Evolutionary conservation across 2,113 vertebrate genomes (phyloP), one percentile per base, ranked within the genome.

Genomic region (Zapus hudsonius): DNA sequence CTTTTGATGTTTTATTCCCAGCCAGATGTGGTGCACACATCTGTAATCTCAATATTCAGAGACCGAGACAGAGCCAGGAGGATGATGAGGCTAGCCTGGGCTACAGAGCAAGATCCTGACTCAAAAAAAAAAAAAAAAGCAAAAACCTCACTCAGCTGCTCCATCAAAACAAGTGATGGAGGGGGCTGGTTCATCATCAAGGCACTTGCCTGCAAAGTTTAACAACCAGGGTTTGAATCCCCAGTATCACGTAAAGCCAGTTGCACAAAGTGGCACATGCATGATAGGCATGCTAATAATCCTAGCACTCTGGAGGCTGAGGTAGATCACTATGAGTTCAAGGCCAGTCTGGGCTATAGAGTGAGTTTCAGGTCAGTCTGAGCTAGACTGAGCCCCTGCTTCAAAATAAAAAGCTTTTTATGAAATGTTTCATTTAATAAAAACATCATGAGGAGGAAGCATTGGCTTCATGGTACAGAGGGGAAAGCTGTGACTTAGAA

Each of bases 1-100:
- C 59, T 31, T 91, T 95, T 63, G 74, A 66, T n/a, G 38, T 87
- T 36, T 38, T 86, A 64, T 55, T 89, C 25, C 80, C 59, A 79
- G 67, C 10, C 47, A 13, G 38, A 44, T 12, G 59, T 33, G n/a
- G 5, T 42, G n/a, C 25, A 22, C 2, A 57, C 36, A 59, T 27
- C 11, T 63, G 57, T 75, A n/a, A 87, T 2, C 40, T 61, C 22
- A 27, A 70, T 31, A 61, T 27, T n/a, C 22, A 2, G 69, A 44
- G 12, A 7, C 69, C 61, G 42, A 61, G n/a, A 4, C 66, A 70
- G 19, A 10, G 7, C 1, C 57, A 42, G 63, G 13, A 19, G 57
- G 52, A 74, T 13, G 44, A 75, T 1, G 31, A 75, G 31, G 31
- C 61, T 57, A 63, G 33, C 40, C 67, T 29, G 3, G 38, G 36